Conservation (phyloP, 2,797 vertebrate species). For the Emys orbicularis region DNA sequence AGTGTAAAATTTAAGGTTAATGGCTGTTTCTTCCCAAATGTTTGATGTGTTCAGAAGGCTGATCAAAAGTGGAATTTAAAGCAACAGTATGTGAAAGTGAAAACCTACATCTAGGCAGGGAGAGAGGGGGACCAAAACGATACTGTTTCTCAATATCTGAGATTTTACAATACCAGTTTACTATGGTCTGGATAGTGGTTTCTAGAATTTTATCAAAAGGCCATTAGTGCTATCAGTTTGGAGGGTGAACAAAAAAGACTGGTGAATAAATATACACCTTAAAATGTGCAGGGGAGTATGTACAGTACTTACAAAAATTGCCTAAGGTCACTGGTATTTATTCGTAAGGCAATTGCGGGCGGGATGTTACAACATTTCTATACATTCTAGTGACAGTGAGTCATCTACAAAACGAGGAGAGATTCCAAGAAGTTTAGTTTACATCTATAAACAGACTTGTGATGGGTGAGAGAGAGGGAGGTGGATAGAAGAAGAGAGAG, state of each 20-base stretch:
- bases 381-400: not conserved
- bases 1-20: no score
- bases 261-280: not conserved
- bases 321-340: not conserved
- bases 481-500: not conserved
- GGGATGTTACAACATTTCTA: not conserved
- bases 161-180: not conserved
- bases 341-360: not conserved
- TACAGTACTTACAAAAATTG: not conserved
- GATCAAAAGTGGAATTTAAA: not conserved
- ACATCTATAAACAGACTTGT: not conserved
- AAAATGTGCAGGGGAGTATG: not conserved
- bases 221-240: not conserved
- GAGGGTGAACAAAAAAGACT: not conserved
- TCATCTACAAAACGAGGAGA: not conserved
- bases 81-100: not conserved
- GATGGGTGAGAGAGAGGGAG: not conserved
- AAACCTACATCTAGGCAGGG: not conserved
- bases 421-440: conserved; percentile 48
- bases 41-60: not conserved
- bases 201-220: not conserved
- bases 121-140: not conserved
- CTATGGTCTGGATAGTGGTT: not conserved
- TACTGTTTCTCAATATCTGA: not conserved
- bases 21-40: not conserved